phyloP scores from a whole-genome alignment of 2,888 invertebrate species.

The Pandemis corylana region DNA sequence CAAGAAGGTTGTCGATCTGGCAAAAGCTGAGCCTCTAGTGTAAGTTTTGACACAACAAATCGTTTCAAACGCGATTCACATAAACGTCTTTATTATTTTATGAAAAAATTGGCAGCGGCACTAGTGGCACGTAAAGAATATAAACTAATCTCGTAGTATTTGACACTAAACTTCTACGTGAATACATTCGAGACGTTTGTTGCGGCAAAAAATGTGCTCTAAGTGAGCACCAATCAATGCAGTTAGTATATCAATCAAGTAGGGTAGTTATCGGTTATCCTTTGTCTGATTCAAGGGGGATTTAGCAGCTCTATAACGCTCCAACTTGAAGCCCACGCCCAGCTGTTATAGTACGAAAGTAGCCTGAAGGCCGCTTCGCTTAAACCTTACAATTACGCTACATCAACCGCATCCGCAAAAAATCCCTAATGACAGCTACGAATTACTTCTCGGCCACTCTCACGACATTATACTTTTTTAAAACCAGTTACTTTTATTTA shows the following conservation, averaged over 20 bases:
- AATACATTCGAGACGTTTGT: too few species aligned
- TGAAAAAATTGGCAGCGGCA: too few species aligned
- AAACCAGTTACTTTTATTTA: constrained; percentile 27
- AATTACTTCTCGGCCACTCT: constrained; percentile 19
- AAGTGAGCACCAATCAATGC: too few species aligned
- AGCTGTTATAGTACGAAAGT: constrained; percentile 67
- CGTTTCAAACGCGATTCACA: too few species aligned
- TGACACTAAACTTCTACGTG: too few species aligned
- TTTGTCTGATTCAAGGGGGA: constrained; percentile 25
- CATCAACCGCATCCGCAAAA: constrained; percentile 58
- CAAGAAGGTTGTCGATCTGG: too few species aligned
- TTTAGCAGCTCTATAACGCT: constrained; percentile 54
- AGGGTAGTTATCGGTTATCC: not conserved
- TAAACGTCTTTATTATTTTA: too few species aligned
- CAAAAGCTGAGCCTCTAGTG: too few species aligned
- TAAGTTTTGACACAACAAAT: too few species aligned
- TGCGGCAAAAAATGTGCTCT: too few species aligned
- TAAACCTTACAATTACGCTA: constrained; percentile 75
- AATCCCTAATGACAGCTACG: constrained; percentile 49
- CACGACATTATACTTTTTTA: constrained; percentile 18
- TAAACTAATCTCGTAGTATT: too few species aligned
- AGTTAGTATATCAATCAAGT: not conserved
- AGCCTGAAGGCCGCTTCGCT: constrained; percentile 63
- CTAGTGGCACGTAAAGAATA: too few species aligned
- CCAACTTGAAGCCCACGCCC: constrained; percentile 57